Evolutionary conservation across 2,888 invertebrate species (phyloP).

Genomic region (Limnephilus rhombicus): DNA sequence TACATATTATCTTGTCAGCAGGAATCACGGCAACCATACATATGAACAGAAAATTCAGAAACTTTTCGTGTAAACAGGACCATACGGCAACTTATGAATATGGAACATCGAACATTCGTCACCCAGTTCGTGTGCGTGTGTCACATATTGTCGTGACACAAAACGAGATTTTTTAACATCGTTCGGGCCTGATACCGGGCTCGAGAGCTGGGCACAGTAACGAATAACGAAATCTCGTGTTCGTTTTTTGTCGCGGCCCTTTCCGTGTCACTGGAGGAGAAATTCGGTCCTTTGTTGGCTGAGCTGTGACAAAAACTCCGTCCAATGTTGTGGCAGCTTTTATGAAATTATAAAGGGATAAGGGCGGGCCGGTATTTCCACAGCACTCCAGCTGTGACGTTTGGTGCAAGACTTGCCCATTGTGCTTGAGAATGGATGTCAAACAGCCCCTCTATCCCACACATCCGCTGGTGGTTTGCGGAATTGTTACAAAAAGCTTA

Average conservation of each 20-base stretch:
- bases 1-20: background rate
- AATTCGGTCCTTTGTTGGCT: constrained; percentile 54
- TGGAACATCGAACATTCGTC: background rate
- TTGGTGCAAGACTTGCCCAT: constrained; percentile 47
- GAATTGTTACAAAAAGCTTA: background rate
- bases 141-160: background rate
- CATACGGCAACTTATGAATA: background rate
- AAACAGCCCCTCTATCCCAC: constrained; percentile 38
- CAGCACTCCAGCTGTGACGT: constrained; percentile 61
- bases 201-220: constrained; percentile 37
- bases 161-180: constrained; percentile 6
- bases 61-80: background rate
- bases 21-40: no score
- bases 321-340: constrained; percentile 63
- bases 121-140: background rate
- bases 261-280: constrained; percentile 48
- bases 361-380: constrained; percentile 55
- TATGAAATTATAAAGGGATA: constrained; percentile 61
- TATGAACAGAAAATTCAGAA: no score
- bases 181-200: background rate
- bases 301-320: constrained; percentile 54
- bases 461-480: background rate
- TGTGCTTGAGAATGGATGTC: constrained; percentile 57
- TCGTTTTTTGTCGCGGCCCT: constrained; percentile 53
- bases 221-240: constrained; percentile 29